Evolutionary conservation across 2,888 invertebrate genomes (phyloP).

Genomic region (Metalampra italica): DNA sequence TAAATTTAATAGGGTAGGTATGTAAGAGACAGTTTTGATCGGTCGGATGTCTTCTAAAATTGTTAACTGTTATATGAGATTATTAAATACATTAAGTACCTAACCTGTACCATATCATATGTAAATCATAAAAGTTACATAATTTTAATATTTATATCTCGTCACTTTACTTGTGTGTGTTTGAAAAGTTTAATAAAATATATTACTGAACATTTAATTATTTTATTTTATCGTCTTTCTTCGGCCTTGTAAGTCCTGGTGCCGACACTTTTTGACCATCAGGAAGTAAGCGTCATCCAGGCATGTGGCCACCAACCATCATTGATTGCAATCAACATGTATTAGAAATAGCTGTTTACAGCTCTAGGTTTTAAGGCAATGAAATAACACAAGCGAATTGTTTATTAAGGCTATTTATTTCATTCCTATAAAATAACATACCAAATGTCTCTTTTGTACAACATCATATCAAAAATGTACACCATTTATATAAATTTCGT

Average conservation of each 20-base stretch:
- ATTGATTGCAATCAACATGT: too few species aligned
- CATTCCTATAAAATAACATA: conserved; percentile 81
- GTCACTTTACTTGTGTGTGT: conserved; percentile 38
- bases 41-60: not conserved
- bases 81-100: conserved; percentile 14
- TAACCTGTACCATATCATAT: conserved; percentile 39
- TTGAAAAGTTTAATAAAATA: conserved; percentile 42
- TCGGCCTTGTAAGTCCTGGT: too few species aligned
- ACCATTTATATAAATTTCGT: conserved; percentile 78
- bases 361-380: too few species aligned
- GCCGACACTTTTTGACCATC: too few species aligned
- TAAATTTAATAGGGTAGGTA: too few species aligned
- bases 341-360: too few species aligned
- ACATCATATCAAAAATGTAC: conserved; percentile 80
- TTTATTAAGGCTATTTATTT: conserved; percentile 80
- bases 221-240: not conserved
- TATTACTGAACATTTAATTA: conserved; percentile 44
- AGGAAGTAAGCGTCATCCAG: too few species aligned
- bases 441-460: conserved; percentile 80
- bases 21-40: too few species aligned
- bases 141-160: conserved; percentile 39
- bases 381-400: conserved; percentile 18
- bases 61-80: conserved; percentile 2
- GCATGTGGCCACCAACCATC: too few species aligned
- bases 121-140: conserved; percentile 46